phyloP scores from a whole-genome alignment of 1,140 invertebrate genomes.

The Euglossa dilemma region DNA sequence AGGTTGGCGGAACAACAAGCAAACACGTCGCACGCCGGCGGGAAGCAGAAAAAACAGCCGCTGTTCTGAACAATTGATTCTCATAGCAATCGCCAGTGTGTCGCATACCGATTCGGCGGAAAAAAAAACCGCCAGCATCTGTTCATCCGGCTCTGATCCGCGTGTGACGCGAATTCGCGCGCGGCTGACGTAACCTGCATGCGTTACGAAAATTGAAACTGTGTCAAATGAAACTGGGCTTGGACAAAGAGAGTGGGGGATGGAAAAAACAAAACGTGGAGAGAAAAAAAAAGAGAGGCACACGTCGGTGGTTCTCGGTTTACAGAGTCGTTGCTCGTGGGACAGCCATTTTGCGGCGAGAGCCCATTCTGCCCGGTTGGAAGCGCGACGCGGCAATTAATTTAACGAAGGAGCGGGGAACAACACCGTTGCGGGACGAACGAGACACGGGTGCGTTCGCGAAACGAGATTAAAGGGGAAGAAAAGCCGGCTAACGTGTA shows the following conservation, averaged over 20 bases:
- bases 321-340: conserved; percentile 21
- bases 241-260: too few relatives aligned
- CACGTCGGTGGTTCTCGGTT: conserved; percentile 23
- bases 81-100: neutral
- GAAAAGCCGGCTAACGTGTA: neutral
- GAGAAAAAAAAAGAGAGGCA: neutral
- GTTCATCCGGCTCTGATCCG: neutral
- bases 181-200: conserved; percentile 54
- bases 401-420: conserved; percentile 14
- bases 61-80: neutral
- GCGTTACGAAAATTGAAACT: conserved; percentile 60
- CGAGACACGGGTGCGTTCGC: neutral
- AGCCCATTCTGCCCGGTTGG: conserved; percentile 9
- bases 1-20: too few relatives aligned
- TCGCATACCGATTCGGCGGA: neutral
- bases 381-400: conserved; percentile 37
- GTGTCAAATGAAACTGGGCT: conserved; percentile 40
- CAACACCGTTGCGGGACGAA: neutral
- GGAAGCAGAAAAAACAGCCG: neutral
- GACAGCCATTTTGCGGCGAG: neutral
- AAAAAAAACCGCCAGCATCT: conserved; percentile 17
- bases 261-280: too few relatives aligned
- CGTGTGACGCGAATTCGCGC: conserved; percentile 26
- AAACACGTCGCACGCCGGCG: too few relatives aligned
- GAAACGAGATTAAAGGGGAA: conserved; percentile 6